Conservation (phyloP, 2,113 vertebrate species). For the Sander lucioperca region DNA sequence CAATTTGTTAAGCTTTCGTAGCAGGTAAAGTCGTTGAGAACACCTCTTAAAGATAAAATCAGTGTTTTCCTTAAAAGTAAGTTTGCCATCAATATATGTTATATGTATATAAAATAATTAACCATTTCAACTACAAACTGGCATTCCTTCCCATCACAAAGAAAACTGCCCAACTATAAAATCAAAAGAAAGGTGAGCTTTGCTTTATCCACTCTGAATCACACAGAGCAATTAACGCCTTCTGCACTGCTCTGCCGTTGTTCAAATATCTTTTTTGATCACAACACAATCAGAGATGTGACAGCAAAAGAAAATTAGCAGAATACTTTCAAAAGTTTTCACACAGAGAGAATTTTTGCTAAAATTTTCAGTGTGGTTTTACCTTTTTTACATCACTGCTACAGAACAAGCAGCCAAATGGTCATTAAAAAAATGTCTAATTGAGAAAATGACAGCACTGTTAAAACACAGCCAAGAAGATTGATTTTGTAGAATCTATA, state of each 20-base stretch:
- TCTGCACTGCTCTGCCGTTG: background rate
- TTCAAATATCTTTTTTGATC: background rate
- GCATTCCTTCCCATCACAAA: background rate
- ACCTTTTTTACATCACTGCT: background rate
- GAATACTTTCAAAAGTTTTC: slow-evolving; percentile 3
- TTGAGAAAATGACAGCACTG: background rate
- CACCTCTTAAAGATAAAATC: too few species aligned
- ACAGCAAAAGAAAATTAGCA: background rate
- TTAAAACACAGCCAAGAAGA: background rate
- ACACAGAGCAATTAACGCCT: background rate
- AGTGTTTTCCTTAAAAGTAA: too few species aligned
- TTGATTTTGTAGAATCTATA: background rate
- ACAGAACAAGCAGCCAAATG: background rate
- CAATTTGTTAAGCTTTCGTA: too few species aligned
- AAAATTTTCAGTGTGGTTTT: background rate
- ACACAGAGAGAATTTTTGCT: background rate
- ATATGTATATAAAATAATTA: too few species aligned
- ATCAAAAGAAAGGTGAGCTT: slow-evolving; percentile 11
- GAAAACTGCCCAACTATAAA: background rate
- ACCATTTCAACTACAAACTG: background rate
- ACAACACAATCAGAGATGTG: background rate
- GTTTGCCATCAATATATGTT: too few species aligned
- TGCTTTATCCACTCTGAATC: background rate
- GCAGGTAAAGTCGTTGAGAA: too few species aligned
- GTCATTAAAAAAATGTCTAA: background rate